A percentile compares a stretch with the other conserved stretches of the same genome.
Evolutionary conservation across 2,888 invertebrate genomes (phyloP).

Genomic region (Parochlus steinenii): DNA sequence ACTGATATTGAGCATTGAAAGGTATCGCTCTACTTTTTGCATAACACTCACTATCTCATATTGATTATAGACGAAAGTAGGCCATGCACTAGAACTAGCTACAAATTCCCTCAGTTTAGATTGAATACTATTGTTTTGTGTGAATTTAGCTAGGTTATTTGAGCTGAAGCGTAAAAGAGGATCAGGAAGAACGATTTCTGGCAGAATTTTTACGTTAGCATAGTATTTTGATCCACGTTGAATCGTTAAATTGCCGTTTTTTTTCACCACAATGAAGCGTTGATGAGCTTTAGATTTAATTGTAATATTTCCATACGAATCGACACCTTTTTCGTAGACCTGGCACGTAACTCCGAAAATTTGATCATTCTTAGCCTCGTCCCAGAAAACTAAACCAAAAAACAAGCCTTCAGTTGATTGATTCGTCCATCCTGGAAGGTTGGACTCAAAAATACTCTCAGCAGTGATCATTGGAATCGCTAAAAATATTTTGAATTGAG

Average conservation of each 20-base stretch:
- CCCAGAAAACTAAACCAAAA: slow-evolving; percentile 27
- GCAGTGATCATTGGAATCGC: slow-evolving; percentile 52
- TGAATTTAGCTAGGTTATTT: slow-evolving; percentile 31
- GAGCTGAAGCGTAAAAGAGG: slow-evolving; percentile 25
- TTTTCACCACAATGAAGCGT: slow-evolving; percentile 43
- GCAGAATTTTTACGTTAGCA: slow-evolving; percentile 47
- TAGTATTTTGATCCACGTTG: slow-evolving; percentile 26
- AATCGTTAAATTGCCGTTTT: background rate
- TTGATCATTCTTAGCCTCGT: slow-evolving; percentile 18
- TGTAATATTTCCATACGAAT: slow-evolving; percentile 30
- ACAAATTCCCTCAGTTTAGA: slow-evolving; percentile 26
- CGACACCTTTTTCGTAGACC: slow-evolving; percentile 27
- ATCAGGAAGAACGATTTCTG: slow-evolving; percentile 44
- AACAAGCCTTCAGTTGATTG: slow-evolving; percentile 24
- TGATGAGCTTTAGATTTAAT: slow-evolving; percentile 62
- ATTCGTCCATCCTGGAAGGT: too few relatives aligned
- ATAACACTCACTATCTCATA: slow-evolving; percentile 36
- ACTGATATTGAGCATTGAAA: slow-evolving; percentile 23
- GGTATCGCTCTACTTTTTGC: slow-evolving; percentile 26
- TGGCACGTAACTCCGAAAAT: slow-evolving; percentile 30
- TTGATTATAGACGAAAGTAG: slow-evolving; percentile 45
- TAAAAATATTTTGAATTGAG: too few relatives aligned
- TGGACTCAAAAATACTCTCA: slow-evolving; percentile 22
- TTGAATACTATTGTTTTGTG: slow-evolving; percentile 25
- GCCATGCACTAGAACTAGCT: slow-evolving; percentile 43